phyloP scores from a whole-genome alignment of 1,140 invertebrate genomes.

The Bradynema listronoti region DNA sequence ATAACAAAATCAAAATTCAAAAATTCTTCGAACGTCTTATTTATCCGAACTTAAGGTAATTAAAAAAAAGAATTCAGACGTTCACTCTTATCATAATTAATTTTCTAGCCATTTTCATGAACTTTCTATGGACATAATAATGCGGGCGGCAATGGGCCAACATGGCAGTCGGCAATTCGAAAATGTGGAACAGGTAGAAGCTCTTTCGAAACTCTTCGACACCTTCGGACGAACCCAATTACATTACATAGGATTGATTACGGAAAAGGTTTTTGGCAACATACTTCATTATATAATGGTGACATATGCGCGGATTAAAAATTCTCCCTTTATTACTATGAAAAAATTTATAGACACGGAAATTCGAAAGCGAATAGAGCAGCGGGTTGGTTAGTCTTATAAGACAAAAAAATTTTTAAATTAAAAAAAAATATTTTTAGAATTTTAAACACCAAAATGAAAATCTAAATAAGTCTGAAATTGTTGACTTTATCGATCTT shows the following conservation, averaged over 20 bases:
- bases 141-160: slow-evolving; percentile 45
- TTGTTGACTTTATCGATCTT: slow-evolving; percentile 42
- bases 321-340: neutral
- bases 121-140: slow-evolving; percentile 46
- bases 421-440: neutral
- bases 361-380: neutral
- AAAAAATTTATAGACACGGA: neutral
- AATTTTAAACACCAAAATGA: neutral
- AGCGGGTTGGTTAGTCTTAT: neutral
- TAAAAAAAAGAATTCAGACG: too few species aligned
- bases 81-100: neutral
- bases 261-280: neutral
- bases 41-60: too few species aligned
- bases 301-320: neutral
- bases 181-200: slow-evolving; percentile 15
- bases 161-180: slow-evolving; percentile 37
- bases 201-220: slow-evolving; percentile 4
- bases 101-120: slow-evolving; percentile 41
- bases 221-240: slow-evolving; percentile 5
- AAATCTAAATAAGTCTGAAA: neutral
- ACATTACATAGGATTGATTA: neutral
- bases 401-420: neutral
- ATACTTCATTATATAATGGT: neutral
- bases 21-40: too few species aligned
- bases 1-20: too few species aligned